Evolutionary conservation across 1,140 invertebrate species (phyloP).

Genomic region (Lordiphosa stackelbergi): DNA sequence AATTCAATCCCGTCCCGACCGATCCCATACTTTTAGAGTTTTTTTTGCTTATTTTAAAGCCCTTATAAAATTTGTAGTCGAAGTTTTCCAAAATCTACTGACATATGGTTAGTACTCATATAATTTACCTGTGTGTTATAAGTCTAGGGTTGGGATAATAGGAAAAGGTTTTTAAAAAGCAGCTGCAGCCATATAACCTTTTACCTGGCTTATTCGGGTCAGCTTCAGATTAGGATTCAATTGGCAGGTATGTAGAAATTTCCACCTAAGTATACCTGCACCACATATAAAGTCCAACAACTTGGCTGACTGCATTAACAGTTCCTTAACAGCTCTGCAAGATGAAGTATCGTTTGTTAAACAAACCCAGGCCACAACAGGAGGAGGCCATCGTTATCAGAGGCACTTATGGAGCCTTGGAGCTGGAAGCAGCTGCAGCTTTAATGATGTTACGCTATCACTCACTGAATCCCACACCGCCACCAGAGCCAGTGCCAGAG

Average conservation of each 20-base stretch:
- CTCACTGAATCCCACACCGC: conserved; percentile 10
- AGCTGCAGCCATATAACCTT: conserved; percentile 3
- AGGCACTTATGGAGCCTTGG: conserved; percentile 21
- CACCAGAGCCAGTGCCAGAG: conserved; percentile 5
- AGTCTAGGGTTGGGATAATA: not conserved
- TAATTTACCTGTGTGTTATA: conserved; percentile 1
- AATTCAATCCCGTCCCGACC: too few species aligned
- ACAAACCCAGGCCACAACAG: not conserved
- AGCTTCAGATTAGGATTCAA: conserved; percentile 38
- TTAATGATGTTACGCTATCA: conserved; percentile 60
- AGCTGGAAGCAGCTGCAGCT: conserved; percentile 58
- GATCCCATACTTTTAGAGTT: too few species aligned
- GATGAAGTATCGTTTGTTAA: conserved; percentile 7
- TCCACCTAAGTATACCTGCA: conserved; percentile 13
- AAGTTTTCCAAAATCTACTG: not conserved
- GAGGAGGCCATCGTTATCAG: not conserved
- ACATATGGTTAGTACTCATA: not conserved
- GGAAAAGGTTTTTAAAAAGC: not conserved
- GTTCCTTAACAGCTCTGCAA: not conserved
- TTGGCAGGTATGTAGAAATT: conserved; percentile 26
- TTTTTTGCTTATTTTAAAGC: too few species aligned
- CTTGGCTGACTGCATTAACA: conserved; percentile 15
- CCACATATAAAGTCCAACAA: conserved; percentile 25
- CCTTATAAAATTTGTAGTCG: too few species aligned
- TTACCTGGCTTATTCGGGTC: conserved; percentile 32